These are phyloP conservation scores for Sebastes miniatus DNA, from an alignment of 2,797 vertebrate genomes.

Conservation along the genomic window DNA sequence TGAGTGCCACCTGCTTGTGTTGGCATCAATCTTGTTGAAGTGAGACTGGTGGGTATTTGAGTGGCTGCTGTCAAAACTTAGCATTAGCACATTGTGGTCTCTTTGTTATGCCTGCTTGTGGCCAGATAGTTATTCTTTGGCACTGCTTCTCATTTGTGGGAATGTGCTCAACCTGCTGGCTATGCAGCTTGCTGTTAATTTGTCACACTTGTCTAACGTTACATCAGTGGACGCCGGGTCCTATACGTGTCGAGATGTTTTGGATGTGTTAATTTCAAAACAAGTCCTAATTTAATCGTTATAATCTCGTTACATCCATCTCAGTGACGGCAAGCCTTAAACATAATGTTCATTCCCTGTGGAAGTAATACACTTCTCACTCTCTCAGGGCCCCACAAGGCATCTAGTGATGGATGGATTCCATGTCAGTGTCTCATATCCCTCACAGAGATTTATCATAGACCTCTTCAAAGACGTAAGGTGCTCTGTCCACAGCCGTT, in stretches of 20 bases:
- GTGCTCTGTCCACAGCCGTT: slow-evolving; percentile 18
- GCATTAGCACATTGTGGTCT: slow-evolving; percentile 40
- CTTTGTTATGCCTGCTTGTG: slow-evolving; percentile 41
- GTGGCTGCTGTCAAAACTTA: slow-evolving; percentile 43
- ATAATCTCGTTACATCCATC: not conserved
- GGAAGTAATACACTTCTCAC: not conserved
- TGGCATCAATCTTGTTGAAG: slow-evolving; percentile 30
- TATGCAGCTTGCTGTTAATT: slow-evolving; percentile 48
- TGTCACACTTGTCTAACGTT: slow-evolving; percentile 59
- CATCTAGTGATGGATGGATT: slow-evolving; percentile 20
- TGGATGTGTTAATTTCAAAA: slow-evolving; percentile 22
- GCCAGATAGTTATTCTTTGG: slow-evolving; percentile 33
- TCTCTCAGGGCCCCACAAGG: not conserved
- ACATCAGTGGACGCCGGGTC: not conserved
- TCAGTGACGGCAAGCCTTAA: not conserved
- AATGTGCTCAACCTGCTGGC: slow-evolving; percentile 16
- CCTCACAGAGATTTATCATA: slow-evolving; percentile 3
- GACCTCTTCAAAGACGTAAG: slow-evolving; percentile 21
- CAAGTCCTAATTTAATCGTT: not conserved
- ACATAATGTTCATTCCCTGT: not conserved
- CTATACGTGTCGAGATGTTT: not conserved
- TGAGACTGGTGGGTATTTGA: slow-evolving; percentile 29
- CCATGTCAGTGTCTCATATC: slow-evolving; percentile 24
- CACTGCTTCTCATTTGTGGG: slow-evolving; percentile 31
- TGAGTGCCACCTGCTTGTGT: slow-evolving; percentile 37